Percentiles rank a stretch among this genome's conserved stretches.
Conservation (phyloP, 2,797 vertebrate genomes). For the Dryobates pubescens region DNA sequence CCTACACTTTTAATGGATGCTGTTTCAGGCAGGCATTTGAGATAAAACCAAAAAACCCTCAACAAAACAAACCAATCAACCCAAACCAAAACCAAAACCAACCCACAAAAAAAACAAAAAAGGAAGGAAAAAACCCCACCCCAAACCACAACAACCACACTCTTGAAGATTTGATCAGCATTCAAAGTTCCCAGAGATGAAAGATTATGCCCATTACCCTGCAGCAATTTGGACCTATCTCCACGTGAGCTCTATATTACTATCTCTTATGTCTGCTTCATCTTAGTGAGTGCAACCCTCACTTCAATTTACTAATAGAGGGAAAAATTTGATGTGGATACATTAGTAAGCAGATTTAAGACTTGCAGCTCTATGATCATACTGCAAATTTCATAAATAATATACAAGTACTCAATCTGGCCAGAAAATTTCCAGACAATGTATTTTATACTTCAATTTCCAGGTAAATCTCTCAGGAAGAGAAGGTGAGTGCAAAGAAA, state of each 20-base stretch:
- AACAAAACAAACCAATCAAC: neutral
- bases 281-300: neutral
- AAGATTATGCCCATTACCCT: neutral
- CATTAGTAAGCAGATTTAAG: neutral
- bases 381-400: neutral
- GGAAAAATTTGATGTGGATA: neutral
- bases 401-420: neutral
- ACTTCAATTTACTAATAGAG: neutral
- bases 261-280: neutral
- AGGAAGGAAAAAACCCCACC: neutral
- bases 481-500: neutral
- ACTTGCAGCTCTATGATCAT: neutral
- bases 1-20: constrained; percentile 4
- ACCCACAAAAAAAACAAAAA: neutral
- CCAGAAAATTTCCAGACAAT: neutral
- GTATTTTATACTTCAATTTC: neutral
- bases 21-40: constrained; percentile 3
- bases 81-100: neutral
- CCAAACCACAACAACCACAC: too few relatives aligned
- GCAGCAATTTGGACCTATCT: neutral
- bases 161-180: neutral
- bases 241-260: neutral
- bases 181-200: neutral
- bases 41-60: neutral
- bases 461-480: neutral